A percentile compares a stretch with the other conserved stretches of the same genome.
Evolutionary conservation across 2,888 invertebrate species (phyloP).

Genomic region (Lymantria monacha): DNA sequence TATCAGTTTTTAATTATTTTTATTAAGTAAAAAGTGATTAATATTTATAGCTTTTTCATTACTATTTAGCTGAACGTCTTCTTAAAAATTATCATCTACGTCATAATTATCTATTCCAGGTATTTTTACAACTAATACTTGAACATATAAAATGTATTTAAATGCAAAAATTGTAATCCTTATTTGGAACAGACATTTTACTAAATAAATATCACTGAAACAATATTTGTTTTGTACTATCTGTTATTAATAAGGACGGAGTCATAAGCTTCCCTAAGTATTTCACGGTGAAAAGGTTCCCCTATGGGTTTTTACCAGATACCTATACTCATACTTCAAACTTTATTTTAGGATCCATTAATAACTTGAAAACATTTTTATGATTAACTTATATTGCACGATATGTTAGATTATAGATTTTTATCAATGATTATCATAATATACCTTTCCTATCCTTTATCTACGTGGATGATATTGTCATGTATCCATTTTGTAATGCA

Average conservation of each 20-base stretch:
- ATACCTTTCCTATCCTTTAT: slow-evolving; percentile 35
- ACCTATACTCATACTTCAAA: slow-evolving; percentile 32
- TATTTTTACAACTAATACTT: slow-evolving; percentile 19
- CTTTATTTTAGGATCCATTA: slow-evolving; percentile 25
- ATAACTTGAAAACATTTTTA: slow-evolving; percentile 33
- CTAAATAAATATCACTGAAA: background rate
- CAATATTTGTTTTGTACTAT: slow-evolving; percentile 7
- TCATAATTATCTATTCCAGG: too few relatives aligned
- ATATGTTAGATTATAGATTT: slow-evolving; percentile 27
- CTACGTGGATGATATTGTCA: slow-evolving; percentile 25
- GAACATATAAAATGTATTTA: slow-evolving; percentile 39
- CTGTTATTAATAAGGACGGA: slow-evolving; percentile 37
- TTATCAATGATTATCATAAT: slow-evolving; percentile 28
- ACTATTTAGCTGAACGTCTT: too few relatives aligned
- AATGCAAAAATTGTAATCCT: slow-evolving; percentile 16
- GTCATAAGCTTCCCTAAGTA: slow-evolving; percentile 49
- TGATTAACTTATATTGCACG: slow-evolving; percentile 43
- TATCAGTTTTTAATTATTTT: background rate
- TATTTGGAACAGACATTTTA: slow-evolving; percentile 18
- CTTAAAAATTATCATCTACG: background rate
- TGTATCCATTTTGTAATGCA: slow-evolving; percentile 17
- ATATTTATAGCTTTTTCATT: too few relatives aligned
- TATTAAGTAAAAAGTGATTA: too few relatives aligned
- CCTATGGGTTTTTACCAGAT: slow-evolving; percentile 40
- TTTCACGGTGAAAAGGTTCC: slow-evolving; percentile 44